These are phyloP conservation scores for Littorina saxatilis DNA, from an alignment of 1,140 invertebrate species.

Conservation along the genomic window DNA sequence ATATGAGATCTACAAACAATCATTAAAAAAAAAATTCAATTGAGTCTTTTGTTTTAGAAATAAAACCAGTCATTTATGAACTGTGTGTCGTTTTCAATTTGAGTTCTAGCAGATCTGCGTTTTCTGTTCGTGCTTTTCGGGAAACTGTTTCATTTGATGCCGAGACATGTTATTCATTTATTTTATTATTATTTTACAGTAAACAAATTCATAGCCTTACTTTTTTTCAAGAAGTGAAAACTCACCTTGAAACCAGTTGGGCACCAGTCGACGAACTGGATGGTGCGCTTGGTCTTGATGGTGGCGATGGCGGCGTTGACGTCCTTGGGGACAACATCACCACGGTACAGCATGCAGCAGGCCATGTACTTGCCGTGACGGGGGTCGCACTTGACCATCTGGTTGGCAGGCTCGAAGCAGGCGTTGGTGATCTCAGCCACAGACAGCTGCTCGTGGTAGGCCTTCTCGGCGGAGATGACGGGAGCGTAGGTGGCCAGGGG, in stretches of 20 bases:
- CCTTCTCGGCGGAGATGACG: slow-evolving; percentile 80
- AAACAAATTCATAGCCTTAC: not conserved
- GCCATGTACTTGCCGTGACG: slow-evolving; percentile 37
- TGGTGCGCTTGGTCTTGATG: slow-evolving; percentile 34
- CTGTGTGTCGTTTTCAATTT: not conserved
- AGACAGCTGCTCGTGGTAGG: slow-evolving; percentile 68
- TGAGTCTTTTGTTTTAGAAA: not conserved
- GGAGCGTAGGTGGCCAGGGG: slow-evolving; percentile 60
- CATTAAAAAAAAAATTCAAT: too few relatives aligned
- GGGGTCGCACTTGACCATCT: slow-evolving; percentile 82
- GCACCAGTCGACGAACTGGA: slow-evolving; percentile 34
- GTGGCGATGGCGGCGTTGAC: slow-evolving; percentile 34
- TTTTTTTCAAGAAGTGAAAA: too few relatives aligned
- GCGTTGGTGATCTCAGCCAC: slow-evolving; percentile 76
- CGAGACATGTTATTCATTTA: too few relatives aligned
- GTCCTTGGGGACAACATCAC: slow-evolving; percentile 27
- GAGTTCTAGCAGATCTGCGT: not conserved
- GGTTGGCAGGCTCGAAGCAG: slow-evolving; percentile 87
- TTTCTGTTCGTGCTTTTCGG: not conserved
- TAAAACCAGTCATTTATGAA: not conserved
- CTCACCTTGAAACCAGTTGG: slow-evolving; percentile 28
- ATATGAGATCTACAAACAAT: too few relatives aligned
- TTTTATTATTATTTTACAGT: not conserved
- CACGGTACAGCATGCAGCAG: slow-evolving; percentile 36
- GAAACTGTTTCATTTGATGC: not conserved